Percentiles rank a stretch among this genome's conserved stretches.
Evolutionary conservation across 2,797 vertebrate genomes (phyloP).

Genomic region (Diceros bicornis): DNA sequence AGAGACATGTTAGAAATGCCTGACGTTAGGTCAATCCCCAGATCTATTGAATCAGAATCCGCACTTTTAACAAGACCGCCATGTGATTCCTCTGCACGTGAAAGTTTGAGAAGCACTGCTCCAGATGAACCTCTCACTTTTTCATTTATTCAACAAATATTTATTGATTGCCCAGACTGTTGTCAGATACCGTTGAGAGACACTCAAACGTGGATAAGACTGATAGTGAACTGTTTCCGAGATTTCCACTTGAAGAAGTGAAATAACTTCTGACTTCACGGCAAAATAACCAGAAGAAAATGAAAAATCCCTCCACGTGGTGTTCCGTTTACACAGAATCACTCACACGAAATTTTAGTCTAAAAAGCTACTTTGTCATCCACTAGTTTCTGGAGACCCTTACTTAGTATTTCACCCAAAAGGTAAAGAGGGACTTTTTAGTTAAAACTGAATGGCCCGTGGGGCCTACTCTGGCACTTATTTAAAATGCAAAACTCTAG

Average conservation of each 20-base stretch:
- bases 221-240: neutral
- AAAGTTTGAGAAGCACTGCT: neutral
- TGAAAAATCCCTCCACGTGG: neutral
- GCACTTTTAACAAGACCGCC: neutral
- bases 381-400: neutral
- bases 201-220: neutral
- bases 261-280: neutral
- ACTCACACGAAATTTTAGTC: conserved; percentile 48
- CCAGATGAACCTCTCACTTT: neutral
- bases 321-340: conserved; percentile 7
- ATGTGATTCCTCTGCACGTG: neutral
- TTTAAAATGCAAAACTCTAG: neutral
- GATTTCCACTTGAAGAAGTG: conserved; percentile 44
- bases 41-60: neutral
- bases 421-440: neutral
- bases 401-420: neutral
- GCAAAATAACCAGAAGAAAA: conserved; percentile 44
- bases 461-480: neutral
- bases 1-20: neutral
- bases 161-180: neutral
- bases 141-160: neutral
- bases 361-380: neutral
- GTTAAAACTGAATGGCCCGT: neutral
- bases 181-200: neutral
- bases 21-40: neutral